A percentile compares a stretch with the other conserved stretches of the same genome.
phyloP scores from a whole-genome alignment of 2,113 vertebrate species.

The Regulus satrapa region DNA sequence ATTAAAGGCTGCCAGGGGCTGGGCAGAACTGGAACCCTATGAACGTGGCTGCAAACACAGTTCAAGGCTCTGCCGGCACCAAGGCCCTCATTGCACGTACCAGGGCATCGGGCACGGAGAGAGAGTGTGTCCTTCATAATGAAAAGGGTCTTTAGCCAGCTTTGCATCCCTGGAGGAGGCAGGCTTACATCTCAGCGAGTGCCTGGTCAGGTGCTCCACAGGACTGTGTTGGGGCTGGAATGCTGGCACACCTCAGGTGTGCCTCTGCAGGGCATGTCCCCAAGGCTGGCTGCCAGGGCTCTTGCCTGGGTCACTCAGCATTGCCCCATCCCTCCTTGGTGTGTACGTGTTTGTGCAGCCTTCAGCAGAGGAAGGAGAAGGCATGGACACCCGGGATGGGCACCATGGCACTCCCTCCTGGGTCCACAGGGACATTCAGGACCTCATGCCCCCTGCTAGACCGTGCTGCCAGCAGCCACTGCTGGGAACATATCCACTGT shows the following conservation, averaged over 20 bases:
- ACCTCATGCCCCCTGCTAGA: not conserved
- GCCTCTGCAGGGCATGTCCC: not conserved
- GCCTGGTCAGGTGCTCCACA: not conserved
- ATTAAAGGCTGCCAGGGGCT: not conserved
- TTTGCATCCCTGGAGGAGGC: not conserved
- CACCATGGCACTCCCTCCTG: not conserved
- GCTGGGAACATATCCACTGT: no score
- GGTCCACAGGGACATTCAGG: not conserved
- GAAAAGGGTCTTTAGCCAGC: not conserved
- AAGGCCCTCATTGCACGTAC: not conserved
- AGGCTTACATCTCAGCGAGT: not conserved
- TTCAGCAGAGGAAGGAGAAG: not conserved
- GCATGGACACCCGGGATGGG: rapidly evolving
- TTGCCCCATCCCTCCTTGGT: rapidly evolving
- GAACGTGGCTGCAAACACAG: not conserved
- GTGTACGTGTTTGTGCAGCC: rapidly evolving
- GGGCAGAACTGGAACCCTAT: rapidly evolving
- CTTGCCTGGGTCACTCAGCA: not conserved
- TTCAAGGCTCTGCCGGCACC: not conserved
- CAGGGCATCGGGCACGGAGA: rapidly evolving
- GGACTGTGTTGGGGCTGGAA: not conserved
- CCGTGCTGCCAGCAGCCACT: not conserved
- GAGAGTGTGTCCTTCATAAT: not conserved
- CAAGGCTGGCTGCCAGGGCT: not conserved
- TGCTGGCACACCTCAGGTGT: not conserved